A percentile compares a stretch with the other conserved stretches of the same genome.
Conservation (phyloP, 1,140 invertebrate genomes). For the Mya arenaria region DNA sequence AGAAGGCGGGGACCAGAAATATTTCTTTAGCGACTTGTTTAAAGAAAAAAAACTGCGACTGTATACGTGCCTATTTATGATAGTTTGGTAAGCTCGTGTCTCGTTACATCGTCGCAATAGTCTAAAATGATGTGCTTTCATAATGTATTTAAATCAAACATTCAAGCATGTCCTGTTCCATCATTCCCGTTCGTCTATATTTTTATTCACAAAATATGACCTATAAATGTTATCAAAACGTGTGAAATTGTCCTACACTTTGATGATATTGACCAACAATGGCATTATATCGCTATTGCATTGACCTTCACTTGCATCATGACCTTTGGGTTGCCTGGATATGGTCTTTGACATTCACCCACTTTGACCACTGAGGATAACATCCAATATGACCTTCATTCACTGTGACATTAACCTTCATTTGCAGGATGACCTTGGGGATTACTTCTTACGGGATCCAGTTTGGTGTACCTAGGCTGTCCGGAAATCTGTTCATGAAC, state of each 20-base stretch:
- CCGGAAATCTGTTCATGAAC: conserved; percentile 23
- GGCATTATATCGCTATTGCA: not conserved
- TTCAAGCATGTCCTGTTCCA: not conserved
- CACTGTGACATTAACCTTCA: not conserved
- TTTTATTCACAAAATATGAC: not conserved
- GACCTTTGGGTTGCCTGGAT: not conserved
- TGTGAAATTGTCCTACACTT: not conserved
- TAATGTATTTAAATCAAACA: not conserved
- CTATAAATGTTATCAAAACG: not conserved
- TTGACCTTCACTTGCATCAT: not conserved
- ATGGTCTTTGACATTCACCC: not conserved
- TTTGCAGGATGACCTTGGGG: conserved; percentile 20
- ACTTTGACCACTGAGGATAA: not conserved
- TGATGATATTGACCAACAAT: not conserved
- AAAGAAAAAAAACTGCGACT: not conserved
- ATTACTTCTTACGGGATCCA: conserved; percentile 17
- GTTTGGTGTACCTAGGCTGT: conserved; percentile 22
- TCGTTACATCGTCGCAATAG: not conserved
- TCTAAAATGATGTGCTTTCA: not conserved
- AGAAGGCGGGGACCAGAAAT: not conserved
- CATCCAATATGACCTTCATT: no score
- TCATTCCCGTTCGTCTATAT: no score
- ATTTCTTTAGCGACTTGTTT: conserved; percentile 6
- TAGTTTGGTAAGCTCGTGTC: conserved; percentile 4
- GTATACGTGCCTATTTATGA: not conserved